phyloP scores from a whole-genome alignment of 2,113 vertebrate genomes.

The Nerophis lumbriciformis region DNA sequence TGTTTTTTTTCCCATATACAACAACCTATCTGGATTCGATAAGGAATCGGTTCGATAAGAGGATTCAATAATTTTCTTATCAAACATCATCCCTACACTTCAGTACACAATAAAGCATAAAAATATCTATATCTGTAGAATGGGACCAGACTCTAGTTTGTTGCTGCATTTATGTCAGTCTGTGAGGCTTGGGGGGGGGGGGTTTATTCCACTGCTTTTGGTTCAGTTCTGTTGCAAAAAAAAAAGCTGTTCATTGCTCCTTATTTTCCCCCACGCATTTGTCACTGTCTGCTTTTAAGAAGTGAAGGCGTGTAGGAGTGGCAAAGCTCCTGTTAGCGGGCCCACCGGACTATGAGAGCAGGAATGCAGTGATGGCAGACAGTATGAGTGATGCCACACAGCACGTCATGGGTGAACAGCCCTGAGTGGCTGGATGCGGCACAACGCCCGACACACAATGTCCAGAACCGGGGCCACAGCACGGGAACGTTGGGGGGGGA shows the following conservation, averaged over 20 bases:
- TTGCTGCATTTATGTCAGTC: slow-evolving; percentile 33
- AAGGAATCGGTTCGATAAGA: no score
- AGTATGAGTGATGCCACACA: slow-evolving; percentile 84
- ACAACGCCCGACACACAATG: slow-evolving; percentile 64
- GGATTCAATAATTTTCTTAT: no score
- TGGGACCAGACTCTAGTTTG: slow-evolving; percentile 22
- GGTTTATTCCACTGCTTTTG: slow-evolving; percentile 46
- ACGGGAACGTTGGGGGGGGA: slow-evolving; percentile 50
- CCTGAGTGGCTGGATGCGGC: slow-evolving; percentile 80
- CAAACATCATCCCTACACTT: slow-evolving; percentile 1
- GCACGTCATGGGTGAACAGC: slow-evolving; percentile 81
- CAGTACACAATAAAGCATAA: no score
- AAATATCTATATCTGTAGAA: slow-evolving; percentile 5
- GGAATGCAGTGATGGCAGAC: slow-evolving; percentile 79
- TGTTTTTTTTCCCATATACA: no score
- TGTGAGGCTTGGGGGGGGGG: background rate
- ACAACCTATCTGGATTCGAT: no score
- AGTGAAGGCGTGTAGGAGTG: slow-evolving; percentile 42
- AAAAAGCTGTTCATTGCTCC: slow-evolving; percentile 3
- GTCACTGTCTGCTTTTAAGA: slow-evolving; percentile 46
- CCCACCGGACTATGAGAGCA: slow-evolving; percentile 79
- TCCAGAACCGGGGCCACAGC: slow-evolving; percentile 77
- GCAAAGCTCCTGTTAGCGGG: slow-evolving; percentile 15
- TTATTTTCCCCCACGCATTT: slow-evolving; percentile 4
- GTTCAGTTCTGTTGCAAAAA: slow-evolving; percentile 39